Conservation (phyloP, 2,797 vertebrate genomes). For the Hipposideros larvatus region DNA sequence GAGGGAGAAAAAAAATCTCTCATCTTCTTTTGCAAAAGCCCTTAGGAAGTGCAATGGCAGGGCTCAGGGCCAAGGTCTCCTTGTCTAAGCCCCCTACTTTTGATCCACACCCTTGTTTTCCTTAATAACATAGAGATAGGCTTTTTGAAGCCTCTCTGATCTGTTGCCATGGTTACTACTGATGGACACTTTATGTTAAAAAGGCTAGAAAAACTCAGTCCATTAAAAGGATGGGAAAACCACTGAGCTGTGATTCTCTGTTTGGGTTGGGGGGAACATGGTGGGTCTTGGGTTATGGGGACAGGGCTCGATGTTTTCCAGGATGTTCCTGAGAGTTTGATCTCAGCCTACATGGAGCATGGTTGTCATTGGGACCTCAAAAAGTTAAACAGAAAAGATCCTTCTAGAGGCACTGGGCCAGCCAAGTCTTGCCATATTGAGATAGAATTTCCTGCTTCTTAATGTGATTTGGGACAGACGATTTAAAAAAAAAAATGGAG, state of each 20-base stretch:
- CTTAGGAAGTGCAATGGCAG: background rate
- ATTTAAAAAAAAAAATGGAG: background rate
- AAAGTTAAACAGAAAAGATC: constrained; percentile 32
- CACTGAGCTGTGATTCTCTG: constrained; percentile 64
- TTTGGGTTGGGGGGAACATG: background rate
- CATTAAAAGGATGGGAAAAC: constrained; percentile 65
- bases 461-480: constrained; percentile 48
- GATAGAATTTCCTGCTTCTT: constrained; percentile 52
- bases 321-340: background rate
- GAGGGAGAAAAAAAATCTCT: background rate
- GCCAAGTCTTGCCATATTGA: background rate
- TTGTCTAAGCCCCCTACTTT: constrained; percentile 52
- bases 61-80: constrained; percentile 40
- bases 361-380: background rate
- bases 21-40: background rate
- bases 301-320: background rate
- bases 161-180: constrained; percentile 80
- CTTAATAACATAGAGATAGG: constrained; percentile 78
- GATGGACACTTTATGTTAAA: constrained; percentile 78
- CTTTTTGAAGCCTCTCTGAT: constrained; percentile 80
- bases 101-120: constrained; percentile 35
- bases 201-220: constrained; percentile 71
- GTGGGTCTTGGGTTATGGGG: background rate
- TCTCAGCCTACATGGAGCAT: background rate
- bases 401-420: background rate